Base-by-base conservation (phyloP, 1,140 invertebrate genomes). In the Drosophila asahinai region DNA sequence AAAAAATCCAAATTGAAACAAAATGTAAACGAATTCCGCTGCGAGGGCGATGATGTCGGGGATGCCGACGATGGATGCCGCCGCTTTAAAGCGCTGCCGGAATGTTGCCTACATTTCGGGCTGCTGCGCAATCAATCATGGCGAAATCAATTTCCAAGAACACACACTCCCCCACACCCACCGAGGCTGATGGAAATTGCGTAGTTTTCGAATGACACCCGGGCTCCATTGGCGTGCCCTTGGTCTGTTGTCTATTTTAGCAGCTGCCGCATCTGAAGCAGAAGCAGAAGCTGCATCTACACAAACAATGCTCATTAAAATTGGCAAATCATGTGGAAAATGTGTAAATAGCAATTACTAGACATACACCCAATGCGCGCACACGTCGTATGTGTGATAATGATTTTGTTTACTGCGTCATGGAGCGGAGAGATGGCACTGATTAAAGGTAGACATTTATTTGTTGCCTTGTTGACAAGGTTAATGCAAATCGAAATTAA, bases 291-390 rank as follows among this genome's bases (percentile, higher is more conserved):
- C 66, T 80, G 72, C 64, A 81, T 70, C 62, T 60, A 83, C 65
- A 84, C 48, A 78, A 89, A 89, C 81, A 84, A 81, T 67, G 81
- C 86, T 90, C 81, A 89, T 89, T 89, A 89, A 89, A 90, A 89
- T 84, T 81, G 74, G 83, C 84, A 89, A 89, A 89, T 89, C 86
- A 90, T 75, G 86, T 75, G 81, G 70, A 81, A 89, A 89, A 90
- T 89, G 74, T 89, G 86, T 90, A 84, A 89, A 89, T 84, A 79
- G 74, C 84, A 89, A 84, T 83, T 89, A 87, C 49, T 67, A 49
- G 54, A 43, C 27, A 40, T 11, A 36, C 33, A 11, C 19, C 49
- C 49, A 51, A 19, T 36, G 68, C 38, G 68, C 38, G n/a, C 64
- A 71, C 64, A 80, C 40, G 49, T 70, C 64, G 75, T 79, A 75